Evolutionary conservation across 2,797 vertebrate genomes (phyloP), one percentile per base, ranked within the genome.

Genomic region (Protosalanx chinensis): DNA sequence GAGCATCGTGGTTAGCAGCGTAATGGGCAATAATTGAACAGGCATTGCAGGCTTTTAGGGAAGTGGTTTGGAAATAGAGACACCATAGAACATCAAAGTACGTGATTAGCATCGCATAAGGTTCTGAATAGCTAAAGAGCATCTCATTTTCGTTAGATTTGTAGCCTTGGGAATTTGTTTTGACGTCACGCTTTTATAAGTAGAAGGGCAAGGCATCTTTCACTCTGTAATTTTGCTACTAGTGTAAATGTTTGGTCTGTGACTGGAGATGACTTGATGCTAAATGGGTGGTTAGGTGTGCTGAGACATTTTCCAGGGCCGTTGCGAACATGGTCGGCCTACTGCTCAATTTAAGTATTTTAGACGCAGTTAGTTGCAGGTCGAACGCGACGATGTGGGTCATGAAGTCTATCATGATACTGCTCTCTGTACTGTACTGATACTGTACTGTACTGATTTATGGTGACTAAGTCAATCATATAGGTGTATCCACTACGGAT

Each of bases 361-460:
- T 12, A 46, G 3, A 46, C 7, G 41, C 10, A 46, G 41, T 35
- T 35, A 35, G 33, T 46, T 10, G 41, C 35, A 70, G 59, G 59
- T 51, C 62, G 27, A 66, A 56, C 57, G 32, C 56, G 68, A 62
- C 49, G 33, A 67, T 35, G 60, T 64, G 46, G 46, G 67, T 32
- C 32, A 74, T 70, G 56, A 68, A 33, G 71, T 71, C 46, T 53
- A 30, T 66, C 27, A 29, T 30, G 51, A 27, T 72, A 2, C 32
- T 16, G 3, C 46, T 15, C 30, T 27, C 62, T 64, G 29, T 27
- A 33, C 62, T 64, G 29, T 27, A 27, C 18, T 4, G 64, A 16
- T 30, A 3, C 7, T 76, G 16, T 30, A 3, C 7, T 76, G 16
- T 58, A 70, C 75, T 41, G 41, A 78, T 81, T 77, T 69, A 67